Conservation (phyloP, 2,113 vertebrate genomes). For the Carassius gibelio region DNA sequence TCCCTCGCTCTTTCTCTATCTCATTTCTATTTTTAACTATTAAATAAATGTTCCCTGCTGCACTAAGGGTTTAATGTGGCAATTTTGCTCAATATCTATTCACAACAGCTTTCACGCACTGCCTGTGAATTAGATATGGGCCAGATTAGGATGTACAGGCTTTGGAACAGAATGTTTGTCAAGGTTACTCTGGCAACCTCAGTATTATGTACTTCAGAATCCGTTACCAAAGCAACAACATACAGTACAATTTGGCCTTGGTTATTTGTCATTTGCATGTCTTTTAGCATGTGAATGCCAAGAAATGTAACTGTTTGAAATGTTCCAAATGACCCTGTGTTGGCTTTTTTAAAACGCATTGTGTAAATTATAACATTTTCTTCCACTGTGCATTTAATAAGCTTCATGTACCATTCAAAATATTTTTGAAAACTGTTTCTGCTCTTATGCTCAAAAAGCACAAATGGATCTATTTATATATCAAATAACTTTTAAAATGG, state of each 20-base stretch:
- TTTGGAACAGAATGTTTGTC: constrained; percentile 24
- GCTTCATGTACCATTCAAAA: background rate
- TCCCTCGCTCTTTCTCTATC: background rate
- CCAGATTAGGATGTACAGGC: constrained; percentile 14
- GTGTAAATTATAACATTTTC: background rate
- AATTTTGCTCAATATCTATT: constrained; percentile 4
- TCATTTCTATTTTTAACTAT: background rate
- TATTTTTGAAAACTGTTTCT: background rate
- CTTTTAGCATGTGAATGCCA: constrained; percentile 2
- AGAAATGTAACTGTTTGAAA: background rate
- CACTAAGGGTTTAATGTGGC: background rate
- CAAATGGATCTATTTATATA: too few species aligned
- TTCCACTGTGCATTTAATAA: too few species aligned
- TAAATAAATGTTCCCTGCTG: background rate
- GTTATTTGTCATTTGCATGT: constrained; percentile 21
- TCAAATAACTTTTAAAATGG: too few species aligned
- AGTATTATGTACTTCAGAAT: constrained; percentile 1
- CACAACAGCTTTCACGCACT: background rate
- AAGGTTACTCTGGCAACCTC: constrained; percentile 19
- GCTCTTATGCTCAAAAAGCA: background rate
- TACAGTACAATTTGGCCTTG: background rate
- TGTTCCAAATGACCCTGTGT: background rate
- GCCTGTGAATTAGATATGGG: constrained; percentile 8
- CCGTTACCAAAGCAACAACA: constrained; percentile 24
- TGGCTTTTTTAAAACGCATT: background rate